Conservation (phyloP, 2,888 invertebrate genomes). For the Elysia crispata region DNA sequence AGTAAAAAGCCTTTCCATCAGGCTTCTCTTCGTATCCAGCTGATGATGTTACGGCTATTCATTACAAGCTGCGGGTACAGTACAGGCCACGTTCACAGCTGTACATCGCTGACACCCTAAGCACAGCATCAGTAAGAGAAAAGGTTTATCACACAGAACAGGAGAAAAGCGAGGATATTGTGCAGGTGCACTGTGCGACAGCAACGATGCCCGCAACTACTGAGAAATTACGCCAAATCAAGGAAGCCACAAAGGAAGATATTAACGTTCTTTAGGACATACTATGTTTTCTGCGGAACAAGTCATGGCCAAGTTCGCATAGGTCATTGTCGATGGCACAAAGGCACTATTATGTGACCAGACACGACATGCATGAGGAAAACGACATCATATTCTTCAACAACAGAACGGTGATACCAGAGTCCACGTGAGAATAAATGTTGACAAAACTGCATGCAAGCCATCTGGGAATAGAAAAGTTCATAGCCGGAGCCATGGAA, state of each 20-base stretch:
- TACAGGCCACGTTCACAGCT: conserved; percentile 33
- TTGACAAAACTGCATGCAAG: not conserved
- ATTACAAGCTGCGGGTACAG: conserved; percentile 10
- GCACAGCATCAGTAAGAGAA: conserved; percentile 34
- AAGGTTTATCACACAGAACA: too few relatives aligned
- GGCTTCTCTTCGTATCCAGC: conserved; percentile 55
- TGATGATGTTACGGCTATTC: conserved; percentile 54
- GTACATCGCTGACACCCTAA: conserved; percentile 54
- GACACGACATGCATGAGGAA: not conserved
- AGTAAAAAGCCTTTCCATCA: conserved; percentile 51
- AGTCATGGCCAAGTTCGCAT: not conserved
- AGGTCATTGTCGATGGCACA: not conserved
- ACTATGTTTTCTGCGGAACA: not conserved
- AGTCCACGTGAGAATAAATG: not conserved
- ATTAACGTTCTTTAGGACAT: not conserved
- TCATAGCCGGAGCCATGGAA: not conserved
- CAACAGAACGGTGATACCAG: not conserved
- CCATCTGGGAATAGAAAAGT: conserved; percentile 36
- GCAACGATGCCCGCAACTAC: not conserved
- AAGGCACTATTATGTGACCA: not conserved
- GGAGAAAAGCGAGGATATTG: not conserved
- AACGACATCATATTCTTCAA: not conserved
- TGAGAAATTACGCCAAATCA: not conserved
- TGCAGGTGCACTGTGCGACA: not conserved
- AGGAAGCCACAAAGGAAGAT: not conserved